Evolutionary conservation across 1,140 invertebrate genomes (phyloP), one percentile per base, ranked within the genome.

Genomic region (Drosophila virilis): DNA sequence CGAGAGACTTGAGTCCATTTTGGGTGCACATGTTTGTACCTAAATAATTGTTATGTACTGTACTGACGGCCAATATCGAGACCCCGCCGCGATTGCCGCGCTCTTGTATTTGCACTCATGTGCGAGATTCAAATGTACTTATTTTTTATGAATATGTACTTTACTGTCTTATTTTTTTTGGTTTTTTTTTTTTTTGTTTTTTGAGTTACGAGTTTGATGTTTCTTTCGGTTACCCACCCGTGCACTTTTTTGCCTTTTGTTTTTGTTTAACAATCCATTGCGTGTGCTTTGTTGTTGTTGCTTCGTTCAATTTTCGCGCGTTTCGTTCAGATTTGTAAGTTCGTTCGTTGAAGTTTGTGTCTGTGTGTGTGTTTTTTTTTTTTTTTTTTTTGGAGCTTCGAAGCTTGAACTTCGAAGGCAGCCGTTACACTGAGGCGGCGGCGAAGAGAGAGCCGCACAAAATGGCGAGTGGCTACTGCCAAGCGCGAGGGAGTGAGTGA

Each of bases 341-440:
- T 58, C 55, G 55, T 51, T 35, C 37, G 48, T 15, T 62, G 28
- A 37, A 15, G 15, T 50, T 48, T 37, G 12, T 51, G 32, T 50
- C 12, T 28, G 35, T 13, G 9, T 12, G 33, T 12, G 33, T 40
- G 28, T 62, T 46, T 54, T 38, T 45, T 52, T 52, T 48, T 22
- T 37, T 10, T 42, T 45, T n/a, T 54, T 28, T 61, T 51, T 42
- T 15, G 69, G 55, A 67, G 70, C 70, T 72, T 76, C 75, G 82
- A 64, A 80, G 82, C 77, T 82, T 51, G 78, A 86, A 78, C 82
- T 86, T 71, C 82, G 83, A 78, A 85, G 83, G 80, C 83, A 80
- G 83, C 82, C 78, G 82, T 77, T 86, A 86, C 71, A 85, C 82
- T 78, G 76, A 71, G 51, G 61, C 67, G 55, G 71, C 67, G 64